Evolutionary conservation across 2,113 vertebrate species (phyloP), one percentile per base, ranked within the genome.

Genomic region (Microcebus lehilahytsara): DNA sequence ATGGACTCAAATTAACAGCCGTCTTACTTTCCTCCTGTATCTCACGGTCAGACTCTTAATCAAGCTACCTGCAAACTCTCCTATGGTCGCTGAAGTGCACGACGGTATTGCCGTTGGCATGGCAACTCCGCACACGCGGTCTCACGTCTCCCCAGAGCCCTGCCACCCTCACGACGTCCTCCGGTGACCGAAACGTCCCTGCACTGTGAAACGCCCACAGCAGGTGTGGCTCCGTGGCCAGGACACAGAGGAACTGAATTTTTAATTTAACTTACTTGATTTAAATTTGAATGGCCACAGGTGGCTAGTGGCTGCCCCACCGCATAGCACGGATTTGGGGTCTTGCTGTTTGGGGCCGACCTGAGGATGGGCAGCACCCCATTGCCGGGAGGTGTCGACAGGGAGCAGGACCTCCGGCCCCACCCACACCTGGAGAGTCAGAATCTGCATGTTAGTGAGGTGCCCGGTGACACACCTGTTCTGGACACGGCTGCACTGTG

Each of bases 291-390:
- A 22, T 0, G 20, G 58, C 10, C 20, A 9, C 22, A 8, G 8
- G 25, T 20, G 6, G 51, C 56, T 20, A 3, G 10, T 9, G 27
- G 27, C 58, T 34, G 1, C 46, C 42, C 16, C 46, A 0, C n/a
- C 2, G 4, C 46, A 16, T 2, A 9, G 40, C 27, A 3, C 37
- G 11, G 20, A 0, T 2, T 66, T 20, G 0, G 14, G 37, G 7
- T 42, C n/a, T 58, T 3, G 23, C 67, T 13, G 2, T 23, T 37
- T 1, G 9, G 9, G 13, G 1, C 32, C 3, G 14, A 27, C 14
- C 32, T 20, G 0, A 0, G 1, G 7, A 7, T 8, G 42, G 0
- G 9, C 56, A 32, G 16, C 9, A 2, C 16, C 19, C 2, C 1
- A 1, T 58, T 56, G 6, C 11, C 6, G 4, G 17, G 1, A 0